Percentiles rank a stretch among this genome's conserved stretches.
These are phyloP conservation scores for Dendropsophus ebraccatus DNA, from an alignment of 2,113 vertebrate genomes.

Conservation along the genomic window DNA sequence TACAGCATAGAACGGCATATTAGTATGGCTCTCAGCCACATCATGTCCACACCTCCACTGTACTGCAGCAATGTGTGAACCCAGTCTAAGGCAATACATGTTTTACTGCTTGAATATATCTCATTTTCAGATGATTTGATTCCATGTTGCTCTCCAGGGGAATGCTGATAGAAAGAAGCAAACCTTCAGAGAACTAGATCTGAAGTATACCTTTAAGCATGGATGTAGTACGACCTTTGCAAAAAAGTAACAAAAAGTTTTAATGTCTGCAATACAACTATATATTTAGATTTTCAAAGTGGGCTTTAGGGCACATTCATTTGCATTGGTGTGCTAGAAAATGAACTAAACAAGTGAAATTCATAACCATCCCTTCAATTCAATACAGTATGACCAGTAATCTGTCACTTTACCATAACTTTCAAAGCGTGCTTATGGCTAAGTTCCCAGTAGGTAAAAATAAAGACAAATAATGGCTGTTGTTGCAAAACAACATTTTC, in stretches of 20 bases:
- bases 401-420: background rate
- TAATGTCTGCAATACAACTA: background rate
- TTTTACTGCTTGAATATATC: background rate
- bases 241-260: background rate
- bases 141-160: slow-evolving; percentile 14
- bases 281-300: background rate
- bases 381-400: background rate
- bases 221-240: background rate
- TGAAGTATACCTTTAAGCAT: slow-evolving; percentile 1
- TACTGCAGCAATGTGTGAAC: too few relatives aligned
- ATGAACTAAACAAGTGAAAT: background rate
- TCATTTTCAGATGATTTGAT: slow-evolving; percentile 1
- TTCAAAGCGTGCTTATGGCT: too few relatives aligned
- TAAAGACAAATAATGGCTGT: too few relatives aligned
- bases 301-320: background rate
- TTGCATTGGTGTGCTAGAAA: background rate
- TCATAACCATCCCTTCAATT: background rate
- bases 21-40: too few relatives aligned
- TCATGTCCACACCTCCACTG: too few relatives aligned
- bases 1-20: too few relatives aligned
- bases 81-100: background rate
- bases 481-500: too few relatives aligned
- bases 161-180: background rate
- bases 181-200: slow-evolving; percentile 19
- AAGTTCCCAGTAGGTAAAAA: too few relatives aligned